phyloP scores from a whole-genome alignment of 2,113 vertebrate species.

The Tonatia bakeri region DNA sequence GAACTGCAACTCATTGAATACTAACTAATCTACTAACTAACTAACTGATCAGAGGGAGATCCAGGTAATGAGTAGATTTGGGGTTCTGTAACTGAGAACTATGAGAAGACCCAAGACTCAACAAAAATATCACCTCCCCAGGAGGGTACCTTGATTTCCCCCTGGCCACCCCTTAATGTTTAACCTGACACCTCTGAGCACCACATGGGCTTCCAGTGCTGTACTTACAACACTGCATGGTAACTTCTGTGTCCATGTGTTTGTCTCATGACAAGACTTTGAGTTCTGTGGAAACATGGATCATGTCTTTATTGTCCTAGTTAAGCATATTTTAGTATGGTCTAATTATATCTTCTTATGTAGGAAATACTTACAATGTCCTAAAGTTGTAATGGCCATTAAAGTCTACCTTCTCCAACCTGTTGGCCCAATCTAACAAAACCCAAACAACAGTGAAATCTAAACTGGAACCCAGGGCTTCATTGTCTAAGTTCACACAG shows the following conservation, averaged over 20 bases:
- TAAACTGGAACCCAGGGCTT: neutral
- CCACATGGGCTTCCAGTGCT: neutral
- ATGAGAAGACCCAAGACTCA: neutral
- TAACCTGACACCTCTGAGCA: neutral
- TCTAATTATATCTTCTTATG: neutral
- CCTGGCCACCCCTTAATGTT: neutral
- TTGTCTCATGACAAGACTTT: neutral
- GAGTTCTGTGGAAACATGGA: neutral
- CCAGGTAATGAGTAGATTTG: neutral
- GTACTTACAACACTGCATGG: neutral
- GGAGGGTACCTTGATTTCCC: neutral
- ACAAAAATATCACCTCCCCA: neutral
- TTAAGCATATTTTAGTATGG: neutral
- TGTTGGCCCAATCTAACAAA: neutral
- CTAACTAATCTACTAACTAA: neutral
- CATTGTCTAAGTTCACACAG: neutral
- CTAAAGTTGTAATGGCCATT: neutral
- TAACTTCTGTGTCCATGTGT: neutral
- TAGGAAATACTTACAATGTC: neutral
- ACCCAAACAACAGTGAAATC: neutral
- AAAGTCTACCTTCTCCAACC: neutral
- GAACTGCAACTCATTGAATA: neutral
- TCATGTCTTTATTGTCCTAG: neutral
- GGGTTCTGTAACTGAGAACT: neutral
- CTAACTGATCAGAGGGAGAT: neutral